Conservation (phyloP, 2,113 vertebrate genomes). For the Sceloporus tristichus region DNA sequence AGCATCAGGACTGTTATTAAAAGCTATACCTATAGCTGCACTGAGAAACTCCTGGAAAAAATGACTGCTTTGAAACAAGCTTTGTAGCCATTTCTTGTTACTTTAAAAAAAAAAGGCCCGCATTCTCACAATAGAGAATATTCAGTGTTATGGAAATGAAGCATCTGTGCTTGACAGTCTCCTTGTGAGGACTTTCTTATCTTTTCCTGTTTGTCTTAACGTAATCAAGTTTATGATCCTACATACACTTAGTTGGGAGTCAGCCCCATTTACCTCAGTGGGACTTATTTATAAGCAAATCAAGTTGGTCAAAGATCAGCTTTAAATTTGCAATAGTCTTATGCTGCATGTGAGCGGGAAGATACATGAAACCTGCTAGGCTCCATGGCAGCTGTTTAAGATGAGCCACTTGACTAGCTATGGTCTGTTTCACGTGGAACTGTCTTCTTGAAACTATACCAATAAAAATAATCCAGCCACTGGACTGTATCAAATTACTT, state of each 20-base stretch:
- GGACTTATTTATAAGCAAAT: slow-evolving; percentile 7
- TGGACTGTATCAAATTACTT: neutral
- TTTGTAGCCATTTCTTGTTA: neutral
- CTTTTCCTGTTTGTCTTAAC: slow-evolving; percentile 30
- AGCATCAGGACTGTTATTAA: too few species aligned
- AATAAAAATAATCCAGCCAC: slow-evolving; percentile 33
- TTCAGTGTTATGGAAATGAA: neutral
- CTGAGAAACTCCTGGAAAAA: neutral
- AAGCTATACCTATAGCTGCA: neutral
- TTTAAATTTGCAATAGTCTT: slow-evolving; percentile 20
- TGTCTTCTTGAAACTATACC: slow-evolving; percentile 22
- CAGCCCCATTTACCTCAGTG: neutral
- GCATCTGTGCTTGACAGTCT: neutral
- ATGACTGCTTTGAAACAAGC: neutral
- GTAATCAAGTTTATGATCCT: neutral
- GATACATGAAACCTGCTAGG: slow-evolving; percentile 10
- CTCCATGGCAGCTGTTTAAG: slow-evolving; percentile 25
- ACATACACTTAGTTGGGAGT: neutral
- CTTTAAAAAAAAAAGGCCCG: neutral
- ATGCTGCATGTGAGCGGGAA: slow-evolving; percentile 36
- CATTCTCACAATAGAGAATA: neutral
- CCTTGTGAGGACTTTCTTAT: neutral
- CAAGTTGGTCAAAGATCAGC: neutral
- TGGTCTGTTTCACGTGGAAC: slow-evolving; percentile 28
- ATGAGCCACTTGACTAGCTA: slow-evolving; percentile 37